Conservation (phyloP, 2,797 vertebrate genomes). For the Amblyraja radiata region DNA sequence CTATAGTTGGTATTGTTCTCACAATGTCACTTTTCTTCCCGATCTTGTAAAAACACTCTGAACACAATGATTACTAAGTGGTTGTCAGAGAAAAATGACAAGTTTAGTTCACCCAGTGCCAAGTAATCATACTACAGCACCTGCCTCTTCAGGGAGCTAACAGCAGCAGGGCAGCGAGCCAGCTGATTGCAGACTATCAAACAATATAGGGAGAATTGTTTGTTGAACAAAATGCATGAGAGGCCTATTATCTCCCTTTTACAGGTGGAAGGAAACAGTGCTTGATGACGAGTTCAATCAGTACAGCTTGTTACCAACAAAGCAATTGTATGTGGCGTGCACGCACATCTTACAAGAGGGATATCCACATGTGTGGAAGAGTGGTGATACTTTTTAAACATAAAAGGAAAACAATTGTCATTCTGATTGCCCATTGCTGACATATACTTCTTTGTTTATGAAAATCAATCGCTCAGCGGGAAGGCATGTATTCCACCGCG, state of each 20-base stretch:
- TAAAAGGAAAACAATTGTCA: not conserved
- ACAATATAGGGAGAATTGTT: constrained; percentile 48
- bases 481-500: not conserved
- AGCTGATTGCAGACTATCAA: constrained; percentile 44
- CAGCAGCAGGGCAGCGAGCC: constrained; percentile 4
- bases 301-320: not conserved
- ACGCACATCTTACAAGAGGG: not conserved
- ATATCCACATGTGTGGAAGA: not conserved
- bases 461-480: not conserved
- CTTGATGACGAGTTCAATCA: not conserved
- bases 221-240: constrained; percentile 34
- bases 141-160: not conserved
- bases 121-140: constrained; percentile 15
- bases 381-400: not conserved
- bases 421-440: not conserved
- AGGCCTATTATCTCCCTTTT: constrained; percentile 17
- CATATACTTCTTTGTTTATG: not conserved
- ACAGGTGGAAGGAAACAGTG: not conserved
- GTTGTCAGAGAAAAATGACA: not conserved
- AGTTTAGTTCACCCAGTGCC: constrained; percentile 28
- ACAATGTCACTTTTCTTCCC: not conserved
- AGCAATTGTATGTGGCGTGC: too few species aligned
- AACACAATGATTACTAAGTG: constrained; percentile 6
- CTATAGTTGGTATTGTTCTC: not conserved
- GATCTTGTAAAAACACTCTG: constrained; percentile 21